phyloP scores from a whole-genome alignment of 2,113 vertebrate genomes.

The Gnathonemus longibarbis region DNA sequence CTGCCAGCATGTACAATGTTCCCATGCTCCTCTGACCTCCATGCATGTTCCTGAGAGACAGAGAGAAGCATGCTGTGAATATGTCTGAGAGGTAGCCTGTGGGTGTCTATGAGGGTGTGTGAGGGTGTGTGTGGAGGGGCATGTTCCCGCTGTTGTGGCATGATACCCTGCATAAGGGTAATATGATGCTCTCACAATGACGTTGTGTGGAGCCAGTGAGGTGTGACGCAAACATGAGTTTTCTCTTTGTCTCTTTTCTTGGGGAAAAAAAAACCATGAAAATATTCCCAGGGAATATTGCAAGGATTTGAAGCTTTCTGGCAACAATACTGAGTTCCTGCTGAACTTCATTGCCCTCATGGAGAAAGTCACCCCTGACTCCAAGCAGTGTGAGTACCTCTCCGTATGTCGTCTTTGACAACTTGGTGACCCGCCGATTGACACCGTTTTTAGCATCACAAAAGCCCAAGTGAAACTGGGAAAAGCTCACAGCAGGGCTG shows the following conservation, averaged over 20 bases:
- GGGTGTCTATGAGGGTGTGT: neutral
- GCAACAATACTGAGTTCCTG: slow-evolving; percentile 98
- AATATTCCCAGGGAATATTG: slow-evolving; percentile 87
- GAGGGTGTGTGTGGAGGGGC: neutral
- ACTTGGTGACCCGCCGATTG: neutral
- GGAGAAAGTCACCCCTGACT: slow-evolving; percentile 98
- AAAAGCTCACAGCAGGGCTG: too few species aligned
- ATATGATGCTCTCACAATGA: neutral
- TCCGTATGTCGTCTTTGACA: neutral
- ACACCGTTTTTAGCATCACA: neutral
- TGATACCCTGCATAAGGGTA: neutral
- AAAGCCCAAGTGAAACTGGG: neutral
- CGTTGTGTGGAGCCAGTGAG: neutral
- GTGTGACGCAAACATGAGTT: neutral
- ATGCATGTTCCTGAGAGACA: neutral
- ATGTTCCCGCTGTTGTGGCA: slow-evolving; percentile 10
- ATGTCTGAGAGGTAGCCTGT: neutral
- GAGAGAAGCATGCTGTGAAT: neutral
- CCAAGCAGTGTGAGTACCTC: slow-evolving; percentile 88
- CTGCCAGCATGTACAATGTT: neutral
- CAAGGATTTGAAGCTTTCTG: slow-evolving; percentile 92
- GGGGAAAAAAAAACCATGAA: slow-evolving; percentile 21
- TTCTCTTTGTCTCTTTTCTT: slow-evolving; percentile 21
- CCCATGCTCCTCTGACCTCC: neutral
- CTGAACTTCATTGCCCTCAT: slow-evolving; percentile 97